Base-by-base conservation (phyloP, 2,797 vertebrate species). In the Sebastes oblongus region DNA sequence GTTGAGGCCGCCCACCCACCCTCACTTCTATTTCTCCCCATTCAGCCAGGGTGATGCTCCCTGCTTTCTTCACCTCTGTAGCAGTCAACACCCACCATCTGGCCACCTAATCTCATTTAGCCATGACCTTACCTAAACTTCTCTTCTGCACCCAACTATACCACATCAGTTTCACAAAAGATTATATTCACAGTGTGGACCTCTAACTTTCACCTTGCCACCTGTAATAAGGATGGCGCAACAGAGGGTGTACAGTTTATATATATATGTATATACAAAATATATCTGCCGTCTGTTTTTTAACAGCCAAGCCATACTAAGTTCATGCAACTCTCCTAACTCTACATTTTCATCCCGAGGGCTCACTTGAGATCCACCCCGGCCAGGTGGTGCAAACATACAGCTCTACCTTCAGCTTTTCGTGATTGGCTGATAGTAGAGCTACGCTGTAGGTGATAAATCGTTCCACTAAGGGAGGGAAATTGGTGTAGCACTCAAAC, bases 341-440 rank as follows among this genome's bases (percentile, higher is more conserved):
- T 78, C 30, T 2, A 36, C 66, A 61, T 85, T 86, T 88, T 79
- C 20, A 1, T 78, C 66, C 86, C 6, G 34, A 68, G 80, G 83
- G 88, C 73, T 85, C 55, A 8, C 25, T 62, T 36, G 34, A 78
- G 90, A 70, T 55, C 77, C 25, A 10, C 74, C 80, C 69, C 20
- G 3, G 77, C 88, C 91, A 92, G 90, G 76, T 92, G 90, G 80
- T 85, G 80, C 20, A 10, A 80, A 79, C 69, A 24, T 64, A 77
- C 36, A 66, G 61, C 65, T 78, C 55, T 46, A 75, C 66, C 61
- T 76, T 29, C 18, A 42, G 14, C 39, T 66, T 42, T 72, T 73
- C 24, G 58, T 81, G 36, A 86, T 46, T 79, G 75, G 24, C 55
- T 77, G 16, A 72, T 58, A 60, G 67, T 34, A 55, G 29, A 46